A percentile compares a stretch with the other conserved stretches of the same genome.
Conservation (phyloP, 2,888 invertebrate species). For the Andrena praecox region DNA sequence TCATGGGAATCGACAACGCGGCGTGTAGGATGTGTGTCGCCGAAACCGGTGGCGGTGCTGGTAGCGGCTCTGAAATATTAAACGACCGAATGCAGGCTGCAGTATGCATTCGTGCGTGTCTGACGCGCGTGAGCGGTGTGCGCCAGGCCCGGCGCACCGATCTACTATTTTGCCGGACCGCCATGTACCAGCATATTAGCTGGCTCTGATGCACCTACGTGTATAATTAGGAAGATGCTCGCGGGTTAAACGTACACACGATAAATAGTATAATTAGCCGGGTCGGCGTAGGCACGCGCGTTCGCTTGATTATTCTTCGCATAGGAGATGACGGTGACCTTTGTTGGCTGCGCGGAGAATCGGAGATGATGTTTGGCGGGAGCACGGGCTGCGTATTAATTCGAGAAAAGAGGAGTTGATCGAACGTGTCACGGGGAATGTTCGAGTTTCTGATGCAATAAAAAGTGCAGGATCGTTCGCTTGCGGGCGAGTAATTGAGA, state of each 20-base stretch:
- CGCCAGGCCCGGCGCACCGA: slow-evolving; percentile 4
- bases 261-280: slow-evolving; percentile 79
- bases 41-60: slow-evolving; percentile 46
- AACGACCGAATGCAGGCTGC: slow-evolving; percentile 64
- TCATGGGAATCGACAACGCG: slow-evolving; percentile 78
- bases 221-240: slow-evolving; percentile 49
- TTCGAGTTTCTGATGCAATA: no score
- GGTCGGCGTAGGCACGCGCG: slow-evolving; percentile 62
- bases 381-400: background rate
- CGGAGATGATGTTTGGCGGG: background rate
- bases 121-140: slow-evolving; percentile 1
- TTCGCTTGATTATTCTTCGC: slow-evolving; percentile 42
- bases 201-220: slow-evolving; percentile 17
- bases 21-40: slow-evolving; percentile 67
- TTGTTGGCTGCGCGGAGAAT: slow-evolving; percentile 2
- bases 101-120: slow-evolving; percentile 39
- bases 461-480: no score
- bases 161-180: slow-evolving; percentile 52
- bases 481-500: no score
- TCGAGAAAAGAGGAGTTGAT: background rate
- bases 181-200: slow-evolving; percentile 61
- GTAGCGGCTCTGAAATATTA: slow-evolving; percentile 77
- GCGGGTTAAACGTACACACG: slow-evolving; percentile 35
- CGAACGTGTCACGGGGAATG: background rate
- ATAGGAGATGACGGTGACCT: background rate